Base-by-base conservation (phyloP, 2,797 vertebrate genomes). In the Lerista edwardsae region DNA sequence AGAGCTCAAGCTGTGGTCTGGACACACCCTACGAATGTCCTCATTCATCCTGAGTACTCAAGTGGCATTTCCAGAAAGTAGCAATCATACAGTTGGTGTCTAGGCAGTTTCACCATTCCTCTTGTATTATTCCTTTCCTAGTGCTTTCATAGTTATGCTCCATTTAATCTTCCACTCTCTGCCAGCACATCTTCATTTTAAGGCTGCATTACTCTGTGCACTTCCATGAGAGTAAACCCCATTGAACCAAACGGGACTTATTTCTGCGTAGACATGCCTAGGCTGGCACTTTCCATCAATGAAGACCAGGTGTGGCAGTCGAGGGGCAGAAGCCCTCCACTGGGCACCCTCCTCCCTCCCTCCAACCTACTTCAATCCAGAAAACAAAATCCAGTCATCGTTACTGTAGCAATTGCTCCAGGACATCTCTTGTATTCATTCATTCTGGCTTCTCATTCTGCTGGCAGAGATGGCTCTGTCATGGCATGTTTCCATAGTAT, bases 401-500 rank as follows among this genome's bases (percentile, higher is more conserved):
- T 55, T 15, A 55, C 15, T 55, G 47, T 47, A 47, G 47, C 11
- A 47, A 11, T 47, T 47, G 47, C 10, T 57, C 25, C 6, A 41
- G 41, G 61, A 55, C 29, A 27, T 36, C 27, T 19, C 41, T 44
- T 39, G 31, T 65, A 29, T 51, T 3, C 2, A 11, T 83, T 11
- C 82, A 57, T 81, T 69, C 36, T 1, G 9, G 14, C 41, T 76
- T 90, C 76, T 77, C 65, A 47, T 31, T 51, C 47, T 25, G 39
- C 23, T 57, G 17, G 5, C 83, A 1, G 72, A 1, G 72, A 23
- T 72, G 31, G 61, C 65, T 76, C 1, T 83, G 62, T 57, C 73
- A 29, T 51, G 81, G 81, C 91, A 88, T 84, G 91, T 41, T 90
- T 71, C 61, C 34, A 65, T 10, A 62, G 41, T 27, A 65, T 10